These are phyloP conservation scores for Phenganax subtilis DNA, from an alignment of 92 coral and sea anemone genomes.

Conservation along the genomic window DNA sequence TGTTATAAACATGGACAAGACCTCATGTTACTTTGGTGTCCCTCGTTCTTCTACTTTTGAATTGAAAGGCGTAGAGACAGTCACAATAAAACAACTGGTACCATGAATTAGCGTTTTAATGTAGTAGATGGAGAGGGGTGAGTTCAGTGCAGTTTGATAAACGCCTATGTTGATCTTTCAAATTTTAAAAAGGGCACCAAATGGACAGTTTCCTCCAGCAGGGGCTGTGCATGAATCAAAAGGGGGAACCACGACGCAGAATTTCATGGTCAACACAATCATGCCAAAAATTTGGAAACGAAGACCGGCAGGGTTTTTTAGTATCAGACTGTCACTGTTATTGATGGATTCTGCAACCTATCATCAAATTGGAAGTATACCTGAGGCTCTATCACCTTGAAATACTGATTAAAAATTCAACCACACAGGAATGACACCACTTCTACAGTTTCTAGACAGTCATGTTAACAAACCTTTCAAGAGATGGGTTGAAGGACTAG, in stretches of 20 bases:
- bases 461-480: constrained; percentile 8
- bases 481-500: constrained; percentile 30
- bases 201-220: constrained; percentile 27
- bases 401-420: constrained; percentile 23
- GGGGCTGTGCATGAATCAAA: constrained; percentile 17
- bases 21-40: constrained; percentile 47
- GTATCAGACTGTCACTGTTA: constrained; percentile 38
- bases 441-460: constrained; percentile 34
- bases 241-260: constrained; percentile 34
- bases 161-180: constrained; percentile 47
- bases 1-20: constrained; percentile 57
- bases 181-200: constrained; percentile 15
- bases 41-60: constrained; percentile 44
- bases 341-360: constrained; percentile 44
- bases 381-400: constrained; percentile 37
- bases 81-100: constrained; percentile 52
- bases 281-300: constrained; percentile 12
- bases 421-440: constrained; percentile 41
- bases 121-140: constrained; percentile 36
- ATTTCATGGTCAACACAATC: constrained; percentile 29
- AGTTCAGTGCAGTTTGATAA: constrained; percentile 40
- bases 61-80: constrained; percentile 48
- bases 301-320: constrained; percentile 11
- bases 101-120: constrained; percentile 45
- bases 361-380: constrained; percentile 10